A percentile compares a stretch with the other conserved stretches of the same genome.
phyloP scores from a whole-genome alignment of 2,113 vertebrate species.

The Marmota flaviventris region DNA sequence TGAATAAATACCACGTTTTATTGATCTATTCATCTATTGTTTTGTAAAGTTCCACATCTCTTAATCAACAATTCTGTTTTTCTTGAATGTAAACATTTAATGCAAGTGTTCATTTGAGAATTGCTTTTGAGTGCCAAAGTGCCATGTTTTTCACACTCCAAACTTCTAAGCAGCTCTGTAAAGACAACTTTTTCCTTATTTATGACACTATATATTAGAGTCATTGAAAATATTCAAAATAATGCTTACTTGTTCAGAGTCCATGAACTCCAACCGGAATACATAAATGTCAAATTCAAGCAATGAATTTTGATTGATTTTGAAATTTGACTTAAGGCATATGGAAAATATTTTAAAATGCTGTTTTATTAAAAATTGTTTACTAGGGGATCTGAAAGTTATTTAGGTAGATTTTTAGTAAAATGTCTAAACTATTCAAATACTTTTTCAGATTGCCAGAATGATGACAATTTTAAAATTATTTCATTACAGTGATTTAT shows the following conservation, averaged over 20 bases:
- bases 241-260: conserved; percentile 72
- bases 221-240: conserved; percentile 79
- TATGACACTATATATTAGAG: conserved; percentile 73
- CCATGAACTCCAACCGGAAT: conserved; percentile 75
- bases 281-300: conserved; percentile 75
- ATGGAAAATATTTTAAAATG: conserved; percentile 77
- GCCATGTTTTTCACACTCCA: conserved; percentile 42
- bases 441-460: conserved; percentile 75
- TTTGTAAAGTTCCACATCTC: conserved; percentile 35
- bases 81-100: not conserved
- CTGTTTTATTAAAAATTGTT: conserved; percentile 76
- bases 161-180: conserved; percentile 50
- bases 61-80: conserved; percentile 3
- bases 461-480: conserved; percentile 37
- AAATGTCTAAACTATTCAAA: conserved; percentile 75
- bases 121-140: conserved; percentile 5
- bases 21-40: too few relatives aligned
- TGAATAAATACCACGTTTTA: too few relatives aligned
- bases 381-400: conserved; percentile 65
- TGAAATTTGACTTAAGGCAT: conserved; percentile 72
- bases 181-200: conserved; percentile 75
- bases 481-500: conserved; percentile 71
- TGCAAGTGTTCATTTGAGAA: conserved; percentile 40
- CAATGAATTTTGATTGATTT: conserved; percentile 82
- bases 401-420: conserved; percentile 67